Evolutionary conservation across 2,113 vertebrate species (phyloP).

Genomic region (Myrmecobius fasciatus): DNA sequence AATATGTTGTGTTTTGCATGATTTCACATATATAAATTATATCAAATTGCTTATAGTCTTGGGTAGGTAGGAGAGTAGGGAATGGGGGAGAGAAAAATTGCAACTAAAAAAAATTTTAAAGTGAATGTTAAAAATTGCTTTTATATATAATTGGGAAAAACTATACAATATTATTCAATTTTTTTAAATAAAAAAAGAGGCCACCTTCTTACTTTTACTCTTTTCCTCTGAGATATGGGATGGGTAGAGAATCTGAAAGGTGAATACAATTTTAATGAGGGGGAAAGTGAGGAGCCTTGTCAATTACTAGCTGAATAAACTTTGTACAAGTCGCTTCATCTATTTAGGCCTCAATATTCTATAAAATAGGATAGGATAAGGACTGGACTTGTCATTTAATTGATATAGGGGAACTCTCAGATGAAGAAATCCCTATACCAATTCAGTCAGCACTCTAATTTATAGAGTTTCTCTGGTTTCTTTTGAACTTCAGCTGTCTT

Average conservation of each 20-base stretch:
- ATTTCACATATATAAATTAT: not conserved
- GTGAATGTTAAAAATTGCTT: not conserved
- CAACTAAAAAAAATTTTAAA: not conserved
- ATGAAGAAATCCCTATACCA: not conserved
- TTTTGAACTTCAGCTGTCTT: not conserved
- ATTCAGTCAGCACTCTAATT: not conserved
- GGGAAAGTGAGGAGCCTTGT: not conserved
- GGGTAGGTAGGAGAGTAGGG: not conserved
- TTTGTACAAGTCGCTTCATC: not conserved
- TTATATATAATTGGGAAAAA: not conserved
- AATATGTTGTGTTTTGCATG: not conserved
- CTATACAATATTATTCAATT: not conserved
- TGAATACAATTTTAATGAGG: not conserved
- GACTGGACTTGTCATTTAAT: not conserved
- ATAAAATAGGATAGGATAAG: not conserved
- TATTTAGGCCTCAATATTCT: not conserved
- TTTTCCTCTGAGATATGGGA: not conserved
- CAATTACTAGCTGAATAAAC: not conserved
- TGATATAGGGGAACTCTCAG: not conserved
- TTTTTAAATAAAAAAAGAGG: not conserved
- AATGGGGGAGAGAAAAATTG: not conserved
- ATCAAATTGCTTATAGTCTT: not conserved
- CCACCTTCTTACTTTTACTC: not conserved
- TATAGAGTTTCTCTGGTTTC: not conserved
- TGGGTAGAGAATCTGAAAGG: not conserved